These are phyloP conservation scores for Atta texana DNA, from an alignment of 1,140 invertebrate species.

Conservation along the genomic window DNA sequence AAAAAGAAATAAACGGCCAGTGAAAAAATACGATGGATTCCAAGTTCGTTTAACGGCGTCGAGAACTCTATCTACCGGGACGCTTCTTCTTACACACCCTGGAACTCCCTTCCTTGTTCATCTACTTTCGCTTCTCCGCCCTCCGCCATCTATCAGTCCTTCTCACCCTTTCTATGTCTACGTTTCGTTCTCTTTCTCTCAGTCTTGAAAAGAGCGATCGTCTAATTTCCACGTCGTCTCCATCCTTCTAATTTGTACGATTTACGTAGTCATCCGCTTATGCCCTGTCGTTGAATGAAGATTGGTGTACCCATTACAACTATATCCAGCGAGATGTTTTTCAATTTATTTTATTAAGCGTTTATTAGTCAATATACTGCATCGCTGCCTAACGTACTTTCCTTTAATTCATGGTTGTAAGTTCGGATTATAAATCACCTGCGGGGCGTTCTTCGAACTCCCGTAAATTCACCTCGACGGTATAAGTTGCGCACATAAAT, in stretches of 20 bases:
- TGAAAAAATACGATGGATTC: slow-evolving; percentile 74
- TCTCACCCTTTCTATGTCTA: background rate
- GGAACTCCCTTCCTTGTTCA: slow-evolving; percentile 2
- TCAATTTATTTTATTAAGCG: slow-evolving; percentile 51
- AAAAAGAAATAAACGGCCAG: slow-evolving; percentile 64
- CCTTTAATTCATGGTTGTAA: slow-evolving; percentile 41
- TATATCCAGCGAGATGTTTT: slow-evolving; percentile 1
- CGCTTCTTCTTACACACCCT: slow-evolving; percentile 47
- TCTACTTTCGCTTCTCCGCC: slow-evolving; percentile 4
- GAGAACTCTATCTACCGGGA: slow-evolving; percentile 67
- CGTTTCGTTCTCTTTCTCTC: slow-evolving; percentile 40
- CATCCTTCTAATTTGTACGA: slow-evolving; percentile 60
- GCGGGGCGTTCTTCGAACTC: slow-evolving; percentile 40
- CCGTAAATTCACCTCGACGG: slow-evolving; percentile 13
- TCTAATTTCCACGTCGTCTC: slow-evolving; percentile 67
- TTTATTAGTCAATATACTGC: slow-evolving; percentile 47
- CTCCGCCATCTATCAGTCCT: slow-evolving; percentile 11
- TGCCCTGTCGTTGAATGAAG: slow-evolving; percentile 8
- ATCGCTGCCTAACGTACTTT: background rate
- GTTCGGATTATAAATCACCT: slow-evolving; percentile 40
- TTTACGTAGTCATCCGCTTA: slow-evolving; percentile 57
- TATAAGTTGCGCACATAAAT: slow-evolving; percentile 32
- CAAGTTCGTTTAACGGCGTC: slow-evolving; percentile 75
- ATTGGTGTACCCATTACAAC: slow-evolving; percentile 13
- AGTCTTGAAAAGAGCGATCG: slow-evolving; percentile 46